A percentile compares a stretch with the other conserved stretches of the same genome.
Conservation (phyloP, 2,113 vertebrate species). For the Galbula dea region DNA sequence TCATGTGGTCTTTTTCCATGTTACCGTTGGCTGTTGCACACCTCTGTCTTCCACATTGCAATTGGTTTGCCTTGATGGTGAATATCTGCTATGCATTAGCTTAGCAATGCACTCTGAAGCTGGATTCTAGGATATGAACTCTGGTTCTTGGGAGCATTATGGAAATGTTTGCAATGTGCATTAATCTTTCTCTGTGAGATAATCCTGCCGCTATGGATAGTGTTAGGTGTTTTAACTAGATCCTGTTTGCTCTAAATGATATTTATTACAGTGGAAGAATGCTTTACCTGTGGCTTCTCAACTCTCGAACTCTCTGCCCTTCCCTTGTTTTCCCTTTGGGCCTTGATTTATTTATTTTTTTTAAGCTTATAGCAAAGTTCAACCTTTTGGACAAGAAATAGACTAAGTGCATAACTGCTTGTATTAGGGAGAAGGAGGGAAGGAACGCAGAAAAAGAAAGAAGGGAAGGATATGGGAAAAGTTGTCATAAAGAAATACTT, state of each 20-base stretch:
- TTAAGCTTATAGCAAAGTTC: not conserved
- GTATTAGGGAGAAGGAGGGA: not conserved
- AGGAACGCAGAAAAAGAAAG: not conserved
- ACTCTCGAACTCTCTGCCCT: not conserved
- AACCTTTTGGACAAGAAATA: not conserved
- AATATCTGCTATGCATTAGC: rapidly evolving
- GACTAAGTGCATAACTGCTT: not conserved
- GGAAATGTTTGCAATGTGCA: not conserved
- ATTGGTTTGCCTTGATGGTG: not conserved
- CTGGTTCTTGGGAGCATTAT: not conserved
- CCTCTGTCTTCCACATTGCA: not conserved
- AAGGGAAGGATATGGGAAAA: not conserved
- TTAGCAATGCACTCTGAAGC: not conserved
- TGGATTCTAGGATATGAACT: not conserved
- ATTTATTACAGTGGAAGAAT: not conserved
- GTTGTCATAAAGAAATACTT: not conserved
- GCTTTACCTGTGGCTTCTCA: not conserved
- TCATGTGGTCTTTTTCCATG: not conserved
- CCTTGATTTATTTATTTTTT: not conserved
- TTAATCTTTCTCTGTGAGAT: not conserved
- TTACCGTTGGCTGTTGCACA: rapidly evolving
- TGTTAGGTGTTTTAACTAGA: not conserved
- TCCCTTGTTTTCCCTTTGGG: not conserved
- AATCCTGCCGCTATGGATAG: not conserved
- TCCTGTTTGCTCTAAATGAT: not conserved